These are phyloP conservation scores for Hoplostethus mediterraneus DNA, from an alignment of 2,797 vertebrate species.

Conservation along the genomic window DNA sequence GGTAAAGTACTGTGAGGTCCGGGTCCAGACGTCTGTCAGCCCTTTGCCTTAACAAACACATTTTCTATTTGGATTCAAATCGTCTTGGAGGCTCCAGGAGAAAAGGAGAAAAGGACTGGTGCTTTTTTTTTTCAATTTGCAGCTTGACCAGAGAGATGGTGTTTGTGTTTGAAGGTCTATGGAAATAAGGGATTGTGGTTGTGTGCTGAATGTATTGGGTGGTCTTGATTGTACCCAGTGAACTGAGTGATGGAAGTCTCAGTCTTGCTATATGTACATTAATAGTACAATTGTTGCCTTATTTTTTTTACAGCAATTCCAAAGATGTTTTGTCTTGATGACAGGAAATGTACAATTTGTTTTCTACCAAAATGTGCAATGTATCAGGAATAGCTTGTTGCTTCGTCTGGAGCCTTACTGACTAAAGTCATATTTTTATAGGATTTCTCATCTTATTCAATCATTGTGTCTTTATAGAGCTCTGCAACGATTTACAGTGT, in stretches of 20 bases:
- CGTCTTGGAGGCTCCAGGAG: background rate
- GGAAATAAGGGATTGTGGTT: constrained; percentile 8
- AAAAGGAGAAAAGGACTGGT: constrained; percentile 28
- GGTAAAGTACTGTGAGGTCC: constrained; percentile 23
- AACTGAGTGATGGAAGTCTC: background rate
- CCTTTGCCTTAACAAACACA: constrained; percentile 19
- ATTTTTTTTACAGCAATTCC: constrained; percentile 1
- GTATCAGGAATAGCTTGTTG: background rate
- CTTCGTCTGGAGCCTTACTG: background rate
- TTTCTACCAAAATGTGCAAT: background rate
- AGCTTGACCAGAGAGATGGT: constrained; percentile 1
- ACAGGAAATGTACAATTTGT: background rate
- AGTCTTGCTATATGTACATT: constrained; percentile 16
- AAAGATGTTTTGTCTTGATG: constrained; percentile 22
- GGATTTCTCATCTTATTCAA: constrained; percentile 4
- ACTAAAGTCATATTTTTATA: constrained; percentile 52
- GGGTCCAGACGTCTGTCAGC: constrained; percentile 25
- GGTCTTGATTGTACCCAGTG: constrained; percentile 4
- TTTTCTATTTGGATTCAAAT: constrained; percentile 14
- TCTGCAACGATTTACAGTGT: background rate
- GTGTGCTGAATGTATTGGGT: background rate
- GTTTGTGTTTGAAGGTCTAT: constrained; percentile 5
- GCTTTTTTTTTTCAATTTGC: constrained; percentile 4
- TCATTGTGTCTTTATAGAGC: background rate
- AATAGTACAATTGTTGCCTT: background rate